Evolutionary conservation across 2,888 invertebrate genomes (phyloP), one percentile per base, ranked within the genome.

Genomic region (Drosophila pseudotakahashii): DNA sequence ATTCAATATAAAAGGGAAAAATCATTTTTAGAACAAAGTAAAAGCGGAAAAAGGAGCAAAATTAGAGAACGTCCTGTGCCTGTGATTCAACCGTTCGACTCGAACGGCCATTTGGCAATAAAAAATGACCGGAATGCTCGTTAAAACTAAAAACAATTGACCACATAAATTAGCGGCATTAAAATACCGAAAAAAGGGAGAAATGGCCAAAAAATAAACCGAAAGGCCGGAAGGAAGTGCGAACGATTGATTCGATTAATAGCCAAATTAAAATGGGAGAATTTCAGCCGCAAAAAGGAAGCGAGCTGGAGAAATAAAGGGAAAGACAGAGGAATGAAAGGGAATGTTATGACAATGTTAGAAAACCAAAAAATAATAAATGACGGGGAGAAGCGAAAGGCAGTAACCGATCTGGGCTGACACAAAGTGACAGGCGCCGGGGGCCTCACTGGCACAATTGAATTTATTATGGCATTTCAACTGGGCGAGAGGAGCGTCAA

Each of bases 381-480:
- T 80, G 86, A 82, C 73, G 36, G 19, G 48, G 10, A 36, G 34
- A 13, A 13, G 2, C 11, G 11, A 59, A 54, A 47, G 72, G 45
- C 60, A 54, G 53, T 39, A 66, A 66, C 68, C 78, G 67, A 79
- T 71, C 60, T 73, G 67, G 73, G 63, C 50, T 50, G 63, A 53
- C 80, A 82, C 70, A 88, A 83, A 76, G 73, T 64, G 78, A 78
- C 73, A 75, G 52, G 55, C 73, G 70, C 76, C 79, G 58, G 75
- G 82, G 80, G 68, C 44, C 75, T 73, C 75, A 47, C 58, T 74
- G 79, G 75, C 84, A 88, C 89, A 84, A 84, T 84, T 88, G 83
- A 84, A 89, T 84, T 84, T 84, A 88, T 83, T 83, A 87, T 88
- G 89, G 81, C 74, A 88, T 80, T 86, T 86, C 88, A 80, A 64